A percentile compares a stretch with the other conserved stretches of the same genome.
Evolutionary conservation across 1,140 invertebrate genomes (phyloP).

Genomic region (Psilanteris sp.): DNA sequence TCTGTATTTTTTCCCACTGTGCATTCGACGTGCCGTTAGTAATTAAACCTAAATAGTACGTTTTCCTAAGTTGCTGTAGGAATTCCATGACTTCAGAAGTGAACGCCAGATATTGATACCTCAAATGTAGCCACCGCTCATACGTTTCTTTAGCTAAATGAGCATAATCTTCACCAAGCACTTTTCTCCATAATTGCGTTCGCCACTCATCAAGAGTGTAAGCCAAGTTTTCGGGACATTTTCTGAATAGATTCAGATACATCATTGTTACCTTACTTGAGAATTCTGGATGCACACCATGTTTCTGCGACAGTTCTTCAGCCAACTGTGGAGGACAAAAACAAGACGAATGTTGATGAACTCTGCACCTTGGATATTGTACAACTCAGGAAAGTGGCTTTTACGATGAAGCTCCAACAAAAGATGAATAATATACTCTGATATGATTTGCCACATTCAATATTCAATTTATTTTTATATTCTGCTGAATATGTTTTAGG

Average conservation of each 20-base stretch:
- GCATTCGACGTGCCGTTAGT: constrained; percentile 91
- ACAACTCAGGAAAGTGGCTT: constrained; percentile 45
- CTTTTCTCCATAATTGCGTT: constrained; percentile 86
- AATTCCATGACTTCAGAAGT: constrained; percentile 83
- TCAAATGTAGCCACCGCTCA: constrained; percentile 86
- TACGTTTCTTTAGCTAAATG: constrained; percentile 86
- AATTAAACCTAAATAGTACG: constrained; percentile 88
- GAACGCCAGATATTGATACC: constrained; percentile 86
- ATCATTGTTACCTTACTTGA: constrained; percentile 83
- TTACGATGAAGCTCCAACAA: constrained; percentile 53
- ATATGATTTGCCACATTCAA: constrained; percentile 47
- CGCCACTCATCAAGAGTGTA: constrained; percentile 88
- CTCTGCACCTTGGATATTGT: constrained; percentile 17
- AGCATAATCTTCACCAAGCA: constrained; percentile 86
- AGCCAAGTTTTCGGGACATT: constrained; percentile 87
- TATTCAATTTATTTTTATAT: constrained; percentile 27
- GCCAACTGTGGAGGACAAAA: constrained; percentile 82
- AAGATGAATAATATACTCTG: constrained; percentile 41
- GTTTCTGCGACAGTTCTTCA: constrained; percentile 84
- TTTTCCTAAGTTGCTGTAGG: constrained; percentile 83
- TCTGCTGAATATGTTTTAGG: constrained; percentile 8
- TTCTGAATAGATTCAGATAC: constrained; percentile 87
- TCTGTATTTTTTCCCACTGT: constrained; percentile 91
- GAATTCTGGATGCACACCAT: constrained; percentile 83
- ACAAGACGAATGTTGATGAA: constrained; percentile 61